These are phyloP conservation scores for Busseola fusca DNA, from an alignment of 2,888 invertebrate species.

Conservation along the genomic window DNA sequence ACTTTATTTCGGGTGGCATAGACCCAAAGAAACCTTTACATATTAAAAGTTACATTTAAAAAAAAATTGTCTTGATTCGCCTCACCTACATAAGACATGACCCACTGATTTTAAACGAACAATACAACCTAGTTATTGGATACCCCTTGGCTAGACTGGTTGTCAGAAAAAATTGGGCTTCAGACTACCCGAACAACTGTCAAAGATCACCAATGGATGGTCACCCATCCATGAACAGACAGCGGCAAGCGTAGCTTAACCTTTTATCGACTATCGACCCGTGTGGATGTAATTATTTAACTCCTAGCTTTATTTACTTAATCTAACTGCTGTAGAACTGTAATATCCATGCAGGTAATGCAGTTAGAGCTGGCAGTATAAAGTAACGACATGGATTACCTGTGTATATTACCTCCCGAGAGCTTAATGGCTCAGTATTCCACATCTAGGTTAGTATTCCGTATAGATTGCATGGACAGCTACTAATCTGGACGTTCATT, in stretches of 20 bases:
- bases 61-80: too few relatives aligned
- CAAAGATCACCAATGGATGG: neutral
- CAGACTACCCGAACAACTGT: neutral
- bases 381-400: slow-evolving; percentile 51
- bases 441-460: slow-evolving; percentile 40
- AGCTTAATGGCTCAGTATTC: slow-evolving; percentile 47
- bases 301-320: neutral
- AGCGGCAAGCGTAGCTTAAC: neutral
- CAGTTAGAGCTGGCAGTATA: slow-evolving; percentile 34
- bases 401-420: slow-evolving; percentile 37
- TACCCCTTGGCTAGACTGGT: neutral
- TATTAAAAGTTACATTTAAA: too few relatives aligned
- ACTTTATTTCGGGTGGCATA: too few relatives aligned
- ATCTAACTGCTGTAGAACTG: slow-evolving; percentile 8
- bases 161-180: neutral
- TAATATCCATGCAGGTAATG: slow-evolving; percentile 28
- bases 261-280: neutral
- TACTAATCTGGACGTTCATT: slow-evolving; percentile 45
- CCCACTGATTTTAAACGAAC: too few relatives aligned
- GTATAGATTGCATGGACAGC: slow-evolving; percentile 51
- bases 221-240: neutral
- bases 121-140: too few relatives aligned
- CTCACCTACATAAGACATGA: too few relatives aligned
- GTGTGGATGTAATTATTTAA: neutral
- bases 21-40: too few relatives aligned